phyloP scores from a whole-genome alignment of 2,888 invertebrate genomes.

The Rugalucina vietnamica region DNA sequence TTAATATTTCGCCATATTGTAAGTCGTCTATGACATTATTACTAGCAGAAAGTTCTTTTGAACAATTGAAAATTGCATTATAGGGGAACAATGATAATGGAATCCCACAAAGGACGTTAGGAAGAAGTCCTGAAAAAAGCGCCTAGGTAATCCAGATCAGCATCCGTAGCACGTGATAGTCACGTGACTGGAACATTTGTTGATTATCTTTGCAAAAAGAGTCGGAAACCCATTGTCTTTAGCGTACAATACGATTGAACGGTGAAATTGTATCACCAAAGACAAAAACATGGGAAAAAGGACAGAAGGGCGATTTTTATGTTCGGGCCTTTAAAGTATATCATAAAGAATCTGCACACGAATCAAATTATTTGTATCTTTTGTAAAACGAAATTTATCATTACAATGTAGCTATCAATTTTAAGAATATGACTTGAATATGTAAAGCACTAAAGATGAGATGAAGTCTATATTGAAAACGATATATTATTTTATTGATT shows the following conservation, averaged over 20 bases:
- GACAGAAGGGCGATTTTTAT: background rate
- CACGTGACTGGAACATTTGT: no score
- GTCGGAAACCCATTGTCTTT: no score
- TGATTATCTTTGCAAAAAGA: no score
- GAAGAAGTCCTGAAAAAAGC: no score
- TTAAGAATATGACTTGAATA: background rate
- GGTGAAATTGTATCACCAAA: no score
- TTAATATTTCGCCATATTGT: slow-evolving; percentile 12
- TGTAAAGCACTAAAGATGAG: background rate
- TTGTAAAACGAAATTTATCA: background rate
- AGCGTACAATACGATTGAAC: no score
- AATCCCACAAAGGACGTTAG: background rate
- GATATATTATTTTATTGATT: no score
- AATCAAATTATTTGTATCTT: background rate
- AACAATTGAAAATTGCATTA: slow-evolving; percentile 9
- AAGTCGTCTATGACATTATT: background rate
- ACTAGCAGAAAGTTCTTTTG: background rate
- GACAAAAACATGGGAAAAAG: no score
- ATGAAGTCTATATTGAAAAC: no score
- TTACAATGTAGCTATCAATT: background rate
- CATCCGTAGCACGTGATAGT: no score
- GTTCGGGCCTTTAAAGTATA: background rate
- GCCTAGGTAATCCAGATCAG: no score
- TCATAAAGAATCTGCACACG: background rate
- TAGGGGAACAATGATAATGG: background rate